Base-by-base conservation (phyloP, 2,113 vertebrate genomes). In the Asarcornis scutulata region DNA sequence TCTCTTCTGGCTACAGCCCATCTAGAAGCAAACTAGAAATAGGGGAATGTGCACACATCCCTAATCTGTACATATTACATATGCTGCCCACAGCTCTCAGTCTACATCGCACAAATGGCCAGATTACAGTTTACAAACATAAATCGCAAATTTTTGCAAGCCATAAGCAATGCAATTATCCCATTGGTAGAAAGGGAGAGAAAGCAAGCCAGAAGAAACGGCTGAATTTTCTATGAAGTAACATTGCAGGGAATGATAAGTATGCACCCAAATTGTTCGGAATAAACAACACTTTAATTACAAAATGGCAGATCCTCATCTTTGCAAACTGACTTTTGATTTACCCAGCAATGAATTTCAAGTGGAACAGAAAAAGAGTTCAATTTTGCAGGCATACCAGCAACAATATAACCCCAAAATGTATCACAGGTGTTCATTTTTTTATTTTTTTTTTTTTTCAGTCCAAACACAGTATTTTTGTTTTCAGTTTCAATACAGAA, bases 401-500 rank as follows among this genome's bases (percentile, higher is more conserved):
- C 64, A 50, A 86, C 11, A 46, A 50, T 42, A 86, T 60, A 92
- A 60, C 15, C 38, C 80, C 84, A 84, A 91, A 84, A 91, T 16
- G 14, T 32, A 84, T 29, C 58, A 66, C 53, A 91, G 80, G 66
- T 66, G 74, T 58, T 91, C 18, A 62, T 9, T 86, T 93, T 80
- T 81, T 71, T 40, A 13, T 40, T 38, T 84, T 81, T 71, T 40
- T 12, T 40, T 40, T 40, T 84, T 62, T 82, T 5, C 76, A 66
- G 69, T 36, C 69, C 69, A 83, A 82, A 91, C 23, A 58, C 12
- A 4, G 0, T 40, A 84, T 68, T 73, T 91, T 78, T 82, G 11
- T 66, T 83, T 94, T 90, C 48, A 32, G 46, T 92, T 94, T 94
- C 83, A 84, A 66, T 89, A 76, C 16, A 88, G 93, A 71, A 26